phyloP scores from a whole-genome alignment of 2,888 invertebrate genomes.

The Agrenia bidenticulata region DNA sequence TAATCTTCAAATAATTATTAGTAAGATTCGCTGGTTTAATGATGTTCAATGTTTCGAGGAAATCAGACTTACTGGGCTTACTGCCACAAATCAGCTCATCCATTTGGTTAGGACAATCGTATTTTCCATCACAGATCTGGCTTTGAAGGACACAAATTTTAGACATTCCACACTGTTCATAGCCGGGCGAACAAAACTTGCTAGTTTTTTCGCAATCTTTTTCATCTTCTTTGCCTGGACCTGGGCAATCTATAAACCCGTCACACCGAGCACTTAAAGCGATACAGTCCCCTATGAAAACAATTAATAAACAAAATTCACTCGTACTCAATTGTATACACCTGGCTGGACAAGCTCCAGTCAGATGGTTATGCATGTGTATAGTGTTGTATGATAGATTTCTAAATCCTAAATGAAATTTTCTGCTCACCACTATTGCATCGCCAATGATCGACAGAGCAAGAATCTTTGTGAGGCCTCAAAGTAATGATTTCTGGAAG shows the following conservation, averaged over 20 bases:
- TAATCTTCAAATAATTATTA: no score
- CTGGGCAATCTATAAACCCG: conserved; percentile 62
- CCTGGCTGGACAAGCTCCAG: conserved; percentile 45
- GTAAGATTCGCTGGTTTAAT: no score
- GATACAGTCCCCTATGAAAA: conserved; percentile 62
- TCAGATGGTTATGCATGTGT: no score
- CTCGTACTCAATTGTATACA: background rate
- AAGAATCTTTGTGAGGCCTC: conserved; percentile 54
- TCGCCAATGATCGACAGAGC: conserved; percentile 63
- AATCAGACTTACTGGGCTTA: background rate
- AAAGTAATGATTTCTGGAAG: conserved; percentile 49
- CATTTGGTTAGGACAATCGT: conserved; percentile 58
- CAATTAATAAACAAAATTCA: background rate
- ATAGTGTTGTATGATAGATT: conserved; percentile 42
- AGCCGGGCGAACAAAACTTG: conserved; percentile 54
- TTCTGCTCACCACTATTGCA: conserved; percentile 55
- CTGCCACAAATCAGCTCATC: conserved; percentile 60
- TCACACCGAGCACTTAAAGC: conserved; percentile 66
- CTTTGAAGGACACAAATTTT: conserved; percentile 60
- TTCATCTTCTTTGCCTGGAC: conserved; percentile 62
- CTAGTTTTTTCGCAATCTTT: conserved; percentile 56
- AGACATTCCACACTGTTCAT: conserved; percentile 65
- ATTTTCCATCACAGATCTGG: conserved; percentile 21
- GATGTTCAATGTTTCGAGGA: no score
- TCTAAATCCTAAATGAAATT: no score